These are phyloP conservation scores for Paguma larvata DNA, from an alignment of 2,797 vertebrate species.

Conservation along the genomic window DNA sequence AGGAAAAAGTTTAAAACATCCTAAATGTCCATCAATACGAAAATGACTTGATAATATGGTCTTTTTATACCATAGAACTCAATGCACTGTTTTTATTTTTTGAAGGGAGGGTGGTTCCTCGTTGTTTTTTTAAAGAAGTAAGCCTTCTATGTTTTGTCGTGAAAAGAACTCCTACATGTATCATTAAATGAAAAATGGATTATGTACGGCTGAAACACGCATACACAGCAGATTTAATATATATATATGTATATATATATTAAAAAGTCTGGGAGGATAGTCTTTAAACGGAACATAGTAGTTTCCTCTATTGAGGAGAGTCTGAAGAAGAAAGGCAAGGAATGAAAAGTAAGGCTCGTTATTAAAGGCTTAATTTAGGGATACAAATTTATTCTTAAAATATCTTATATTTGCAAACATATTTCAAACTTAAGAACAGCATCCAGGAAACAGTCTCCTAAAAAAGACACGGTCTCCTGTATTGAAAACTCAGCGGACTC, in stretches of 20 bases:
- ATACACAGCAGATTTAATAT: background rate
- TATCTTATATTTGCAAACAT: background rate
- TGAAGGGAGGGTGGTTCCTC: background rate
- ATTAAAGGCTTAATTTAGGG: background rate
- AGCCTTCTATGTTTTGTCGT: background rate
- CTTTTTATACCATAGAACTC: background rate
- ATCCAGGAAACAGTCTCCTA: background rate
- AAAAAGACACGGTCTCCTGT: background rate
- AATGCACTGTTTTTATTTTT: background rate
- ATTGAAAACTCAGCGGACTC: rapidly evolving
- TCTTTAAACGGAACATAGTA: background rate
- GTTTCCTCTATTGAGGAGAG: background rate
- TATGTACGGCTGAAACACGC: background rate
- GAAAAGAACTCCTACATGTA: background rate
- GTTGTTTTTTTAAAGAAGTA: background rate
- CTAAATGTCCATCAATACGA: background rate
- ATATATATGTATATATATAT: background rate
- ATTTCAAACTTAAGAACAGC: background rate
- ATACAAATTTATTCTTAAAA: background rate
- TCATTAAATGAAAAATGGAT: background rate
- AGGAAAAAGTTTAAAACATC: background rate
- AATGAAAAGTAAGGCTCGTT: background rate
- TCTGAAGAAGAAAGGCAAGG: background rate
- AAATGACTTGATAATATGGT: background rate
- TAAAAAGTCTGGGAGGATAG: background rate